These are phyloP conservation scores for Ganaspis brasiliensis DNA, from an alignment of 2,888 invertebrate genomes.

Conservation along the genomic window DNA sequence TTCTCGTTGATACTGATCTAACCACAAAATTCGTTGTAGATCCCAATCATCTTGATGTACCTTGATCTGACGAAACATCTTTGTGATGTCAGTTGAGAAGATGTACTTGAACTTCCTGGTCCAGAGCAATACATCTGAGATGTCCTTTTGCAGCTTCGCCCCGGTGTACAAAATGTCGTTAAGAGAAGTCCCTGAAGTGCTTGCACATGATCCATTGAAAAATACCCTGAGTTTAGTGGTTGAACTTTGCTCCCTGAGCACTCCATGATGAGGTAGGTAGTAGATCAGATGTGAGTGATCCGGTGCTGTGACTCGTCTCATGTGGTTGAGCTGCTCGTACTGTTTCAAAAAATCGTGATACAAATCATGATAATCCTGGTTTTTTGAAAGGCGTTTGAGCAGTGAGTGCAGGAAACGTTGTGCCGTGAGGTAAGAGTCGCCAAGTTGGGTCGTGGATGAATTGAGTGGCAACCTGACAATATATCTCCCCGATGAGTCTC, in stretches of 20 bases:
- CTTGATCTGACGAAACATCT: background rate
- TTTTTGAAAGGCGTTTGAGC: background rate
- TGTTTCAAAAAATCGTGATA: background rate
- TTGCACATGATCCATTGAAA: slow-evolving; percentile 66
- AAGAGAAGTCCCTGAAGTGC: background rate
- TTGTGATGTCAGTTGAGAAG: background rate
- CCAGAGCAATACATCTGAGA: background rate
- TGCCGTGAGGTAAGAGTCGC: background rate
- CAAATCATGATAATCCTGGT: background rate
- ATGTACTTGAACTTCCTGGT: background rate
- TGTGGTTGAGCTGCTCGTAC: background rate
- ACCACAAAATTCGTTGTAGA: background rate
- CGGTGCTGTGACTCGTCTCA: background rate
- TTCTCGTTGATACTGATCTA: background rate
- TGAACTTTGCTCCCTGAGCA: slow-evolving; percentile 67
- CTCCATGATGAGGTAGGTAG: slow-evolving; percentile 64
- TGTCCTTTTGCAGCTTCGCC: too few relatives aligned
- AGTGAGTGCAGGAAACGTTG: background rate
- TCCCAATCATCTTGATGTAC: background rate
- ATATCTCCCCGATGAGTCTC: background rate
- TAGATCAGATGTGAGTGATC: background rate
- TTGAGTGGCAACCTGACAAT: background rate
- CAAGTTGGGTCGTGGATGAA: background rate
- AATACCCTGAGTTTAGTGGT: slow-evolving; percentile 71
- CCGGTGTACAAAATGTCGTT: too few relatives aligned